Evolutionary conservation across 2,113 vertebrate species (phyloP).

Genomic region (Elephas maximus): DNA sequence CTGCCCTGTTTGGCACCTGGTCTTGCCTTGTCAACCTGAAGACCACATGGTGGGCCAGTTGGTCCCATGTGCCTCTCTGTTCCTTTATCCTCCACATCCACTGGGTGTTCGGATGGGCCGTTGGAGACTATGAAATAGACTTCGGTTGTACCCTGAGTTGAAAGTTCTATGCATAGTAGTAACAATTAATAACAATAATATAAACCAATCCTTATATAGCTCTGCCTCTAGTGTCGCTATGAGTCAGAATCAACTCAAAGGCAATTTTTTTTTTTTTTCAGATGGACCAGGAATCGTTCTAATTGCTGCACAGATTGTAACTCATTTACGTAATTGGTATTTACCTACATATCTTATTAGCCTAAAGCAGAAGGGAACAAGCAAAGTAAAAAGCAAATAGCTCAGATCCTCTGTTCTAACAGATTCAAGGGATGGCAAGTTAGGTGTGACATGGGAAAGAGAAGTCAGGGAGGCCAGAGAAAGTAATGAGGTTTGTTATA

Average conservation of each 20-base stretch:
- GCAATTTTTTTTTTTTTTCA: no score
- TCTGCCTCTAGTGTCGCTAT: not conserved
- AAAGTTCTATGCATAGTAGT: not conserved
- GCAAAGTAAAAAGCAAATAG: not conserved
- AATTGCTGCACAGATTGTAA: not conserved
- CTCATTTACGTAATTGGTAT: conserved; percentile 13
- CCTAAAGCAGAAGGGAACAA: not conserved
- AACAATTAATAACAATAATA: not conserved
- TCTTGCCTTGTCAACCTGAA: not conserved
- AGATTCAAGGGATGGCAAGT: not conserved
- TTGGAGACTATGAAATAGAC: not conserved
- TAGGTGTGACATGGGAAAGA: not conserved
- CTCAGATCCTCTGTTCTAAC: not conserved
- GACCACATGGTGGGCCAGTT: not conserved
- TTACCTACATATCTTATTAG: not conserved
- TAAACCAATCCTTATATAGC: not conserved
- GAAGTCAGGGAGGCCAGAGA: not conserved
- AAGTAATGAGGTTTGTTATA: not conserved
- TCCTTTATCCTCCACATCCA: not conserved
- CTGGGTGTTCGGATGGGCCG: not conserved
- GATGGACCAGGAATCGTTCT: not conserved
- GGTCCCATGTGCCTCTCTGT: not conserved
- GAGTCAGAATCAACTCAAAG: no score
- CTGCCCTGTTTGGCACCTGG: conserved; percentile 71
- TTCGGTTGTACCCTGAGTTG: not conserved